A percentile compares a stretch with the other conserved stretches of the same genome.
phyloP scores from a whole-genome alignment of 2,113 vertebrate genomes.

The Struthidea cinerea region DNA sequence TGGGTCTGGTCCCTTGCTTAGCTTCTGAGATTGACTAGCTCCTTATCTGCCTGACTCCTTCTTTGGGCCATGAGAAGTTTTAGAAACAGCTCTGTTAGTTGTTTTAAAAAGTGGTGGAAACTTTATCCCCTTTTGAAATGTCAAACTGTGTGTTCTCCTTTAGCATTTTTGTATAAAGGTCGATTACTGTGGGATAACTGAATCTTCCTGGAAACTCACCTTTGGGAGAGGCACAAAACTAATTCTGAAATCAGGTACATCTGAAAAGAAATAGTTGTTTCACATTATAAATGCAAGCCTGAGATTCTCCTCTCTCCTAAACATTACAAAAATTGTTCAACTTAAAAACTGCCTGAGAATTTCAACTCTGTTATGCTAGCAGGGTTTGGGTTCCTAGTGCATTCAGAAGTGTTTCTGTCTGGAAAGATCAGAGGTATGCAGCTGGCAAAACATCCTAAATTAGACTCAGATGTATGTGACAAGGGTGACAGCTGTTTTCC shows the following conservation, averaged over 20 bases:
- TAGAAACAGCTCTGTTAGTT: not conserved
- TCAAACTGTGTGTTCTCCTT: not conserved
- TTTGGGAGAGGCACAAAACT: not conserved
- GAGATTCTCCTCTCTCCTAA: not conserved
- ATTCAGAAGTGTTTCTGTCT: not conserved
- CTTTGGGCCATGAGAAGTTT: not conserved
- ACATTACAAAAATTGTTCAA: not conserved
- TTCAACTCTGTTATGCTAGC: fast-evolving
- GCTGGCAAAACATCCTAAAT: not conserved
- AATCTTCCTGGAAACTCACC: not conserved
- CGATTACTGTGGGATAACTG: not conserved
- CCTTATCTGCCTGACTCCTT: not conserved
- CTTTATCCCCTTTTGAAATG: not conserved
- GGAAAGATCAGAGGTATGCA: not conserved
- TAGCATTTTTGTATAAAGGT: not conserved
- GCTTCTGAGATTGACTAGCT: not conserved
- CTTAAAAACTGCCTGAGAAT: not conserved
- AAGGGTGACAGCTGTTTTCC: not conserved
- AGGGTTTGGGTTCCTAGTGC: not conserved
- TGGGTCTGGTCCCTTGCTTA: not conserved
- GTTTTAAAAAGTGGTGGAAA: not conserved
- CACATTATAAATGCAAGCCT: not conserved
- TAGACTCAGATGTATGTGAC: not conserved
- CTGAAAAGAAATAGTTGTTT: not conserved
- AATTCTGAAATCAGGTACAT: not conserved